Evolutionary conservation across 1,140 invertebrate genomes (phyloP).

Genomic region (Piezodorus guildinii): DNA sequence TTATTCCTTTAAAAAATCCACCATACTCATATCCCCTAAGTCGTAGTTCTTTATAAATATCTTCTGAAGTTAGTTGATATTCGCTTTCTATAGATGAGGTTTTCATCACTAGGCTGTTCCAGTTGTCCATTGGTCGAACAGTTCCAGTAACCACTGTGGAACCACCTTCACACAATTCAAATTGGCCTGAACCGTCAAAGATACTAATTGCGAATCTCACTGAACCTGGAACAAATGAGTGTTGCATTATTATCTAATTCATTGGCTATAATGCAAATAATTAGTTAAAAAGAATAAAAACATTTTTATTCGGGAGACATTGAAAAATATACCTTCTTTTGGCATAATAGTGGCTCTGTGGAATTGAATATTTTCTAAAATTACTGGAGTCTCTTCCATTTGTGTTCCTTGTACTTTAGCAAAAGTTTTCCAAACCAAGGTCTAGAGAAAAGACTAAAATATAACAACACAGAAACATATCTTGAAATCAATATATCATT

Average conservation of each 20-base stretch:
- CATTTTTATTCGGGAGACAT: no score
- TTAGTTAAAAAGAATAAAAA: no score
- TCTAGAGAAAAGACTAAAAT: conserved; percentile 34
- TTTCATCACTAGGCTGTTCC: not conserved
- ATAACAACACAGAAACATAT: not conserved
- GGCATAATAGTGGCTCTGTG: conserved; percentile 84
- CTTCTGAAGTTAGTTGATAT: conserved; percentile 47
- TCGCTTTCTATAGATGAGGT: not conserved
- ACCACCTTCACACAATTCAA: conserved; percentile 84
- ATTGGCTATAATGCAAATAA: no score
- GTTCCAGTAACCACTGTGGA: conserved; percentile 67
- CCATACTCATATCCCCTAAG: conserved; percentile 89
- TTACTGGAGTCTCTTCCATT: conserved; percentile 66
- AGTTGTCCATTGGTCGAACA: conserved; percentile 36
- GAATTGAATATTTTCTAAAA: conserved; percentile 80
- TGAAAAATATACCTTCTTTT: conserved; percentile 46
- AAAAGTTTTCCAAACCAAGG: conserved; percentile 83
- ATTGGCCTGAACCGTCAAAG: conserved; percentile 75
- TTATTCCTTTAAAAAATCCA: conserved; percentile 74
- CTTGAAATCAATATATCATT: not conserved
- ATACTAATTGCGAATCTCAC: conserved; percentile 82
- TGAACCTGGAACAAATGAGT: conserved; percentile 34
- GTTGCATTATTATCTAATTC: no score
- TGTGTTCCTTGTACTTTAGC: conserved; percentile 69
- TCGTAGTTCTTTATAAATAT: conserved; percentile 88